A percentile compares a stretch with the other conserved stretches of the same genome.
Evolutionary conservation across 2,888 invertebrate species (phyloP).

Genomic region (Tetrapedia diversipes): DNA sequence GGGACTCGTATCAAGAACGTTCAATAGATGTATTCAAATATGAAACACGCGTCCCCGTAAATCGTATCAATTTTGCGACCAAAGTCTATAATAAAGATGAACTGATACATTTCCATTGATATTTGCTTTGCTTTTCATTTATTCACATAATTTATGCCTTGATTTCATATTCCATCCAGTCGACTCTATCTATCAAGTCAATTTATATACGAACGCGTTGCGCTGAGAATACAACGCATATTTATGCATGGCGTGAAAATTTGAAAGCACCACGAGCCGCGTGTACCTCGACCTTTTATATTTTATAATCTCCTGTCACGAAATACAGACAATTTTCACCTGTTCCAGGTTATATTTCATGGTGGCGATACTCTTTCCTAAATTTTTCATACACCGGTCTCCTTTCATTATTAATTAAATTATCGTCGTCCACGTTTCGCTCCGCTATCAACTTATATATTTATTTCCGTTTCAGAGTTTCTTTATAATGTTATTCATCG

Average conservation of each 20-base stretch:
- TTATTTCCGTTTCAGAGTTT: not conserved
- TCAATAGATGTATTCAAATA: not conserved
- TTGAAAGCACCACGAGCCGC: constrained; percentile 5
- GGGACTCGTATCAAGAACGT: not conserved
- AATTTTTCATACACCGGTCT: not conserved
- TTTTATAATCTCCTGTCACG: constrained; percentile 20
- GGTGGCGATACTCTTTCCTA: not conserved
- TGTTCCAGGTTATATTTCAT: constrained; percentile 7
- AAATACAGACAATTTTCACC: constrained; percentile 2
- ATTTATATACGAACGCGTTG: constrained; percentile 36
- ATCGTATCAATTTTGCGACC: not conserved
- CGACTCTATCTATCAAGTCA: constrained; percentile 41
- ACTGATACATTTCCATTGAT: constrained; percentile 46
- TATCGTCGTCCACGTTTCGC: not conserved
- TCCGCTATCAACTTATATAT: not conserved
- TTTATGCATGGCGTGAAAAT: constrained; percentile 39
- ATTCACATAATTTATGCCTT: constrained; percentile 51
- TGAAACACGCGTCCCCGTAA: not conserved
- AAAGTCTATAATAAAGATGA: constrained; percentile 22
- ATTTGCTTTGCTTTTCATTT: constrained; percentile 47
- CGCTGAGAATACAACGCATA: constrained; percentile 2
- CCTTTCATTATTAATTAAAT: not conserved
- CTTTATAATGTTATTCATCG: not conserved
- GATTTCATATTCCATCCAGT: constrained; percentile 49
- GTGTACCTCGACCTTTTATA: constrained; percentile 7